phyloP scores from a whole-genome alignment of 2,888 invertebrate species.

The Andricus quercusramuli region DNA sequence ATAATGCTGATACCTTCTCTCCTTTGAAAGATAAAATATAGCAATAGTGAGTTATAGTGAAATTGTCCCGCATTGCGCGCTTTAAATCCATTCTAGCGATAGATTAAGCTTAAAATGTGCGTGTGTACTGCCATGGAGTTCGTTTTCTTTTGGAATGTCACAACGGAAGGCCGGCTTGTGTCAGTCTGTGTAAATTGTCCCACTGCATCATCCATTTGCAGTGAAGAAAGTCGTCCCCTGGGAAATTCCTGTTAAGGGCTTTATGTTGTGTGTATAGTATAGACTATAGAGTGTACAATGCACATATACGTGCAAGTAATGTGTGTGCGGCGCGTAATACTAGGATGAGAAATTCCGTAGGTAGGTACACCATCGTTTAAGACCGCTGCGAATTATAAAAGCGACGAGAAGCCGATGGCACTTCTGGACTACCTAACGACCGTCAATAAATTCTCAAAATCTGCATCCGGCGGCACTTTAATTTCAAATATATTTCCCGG shows the following conservation, averaged over 20 bases:
- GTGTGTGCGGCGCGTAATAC: conserved; percentile 29
- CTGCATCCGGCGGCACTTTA: conserved; percentile 6
- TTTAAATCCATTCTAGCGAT: conserved; percentile 29
- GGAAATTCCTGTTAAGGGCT: conserved; percentile 63
- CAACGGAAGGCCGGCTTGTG: conserved; percentile 56
- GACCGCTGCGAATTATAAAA: conserved; percentile 21
- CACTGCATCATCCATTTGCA: conserved; percentile 56
- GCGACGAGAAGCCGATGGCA: conserved; percentile 9
- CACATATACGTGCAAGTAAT: not conserved
- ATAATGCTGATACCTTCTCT: not conserved
- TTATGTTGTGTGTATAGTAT: conserved; percentile 40
- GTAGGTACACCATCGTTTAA: conserved; percentile 34
- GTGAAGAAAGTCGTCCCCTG: conserved; percentile 61
- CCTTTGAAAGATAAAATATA: conserved; percentile 23
- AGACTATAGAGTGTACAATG: not conserved
- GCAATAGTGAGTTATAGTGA: not conserved
- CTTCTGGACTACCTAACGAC: conserved; percentile 1
- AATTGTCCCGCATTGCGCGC: conserved; percentile 27
- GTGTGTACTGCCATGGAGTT: conserved; percentile 70
- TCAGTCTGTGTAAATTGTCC: conserved; percentile 62
- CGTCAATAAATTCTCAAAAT: conserved; percentile 20
- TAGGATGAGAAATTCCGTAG: conserved; percentile 36
- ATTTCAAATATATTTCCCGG: conserved; percentile 3
- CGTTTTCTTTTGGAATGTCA: conserved; percentile 53
- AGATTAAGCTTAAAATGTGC: conserved; percentile 56